Evolutionary conservation across 2,888 invertebrate genomes (phyloP).

Genomic region (Drosophila aldrichi): DNA sequence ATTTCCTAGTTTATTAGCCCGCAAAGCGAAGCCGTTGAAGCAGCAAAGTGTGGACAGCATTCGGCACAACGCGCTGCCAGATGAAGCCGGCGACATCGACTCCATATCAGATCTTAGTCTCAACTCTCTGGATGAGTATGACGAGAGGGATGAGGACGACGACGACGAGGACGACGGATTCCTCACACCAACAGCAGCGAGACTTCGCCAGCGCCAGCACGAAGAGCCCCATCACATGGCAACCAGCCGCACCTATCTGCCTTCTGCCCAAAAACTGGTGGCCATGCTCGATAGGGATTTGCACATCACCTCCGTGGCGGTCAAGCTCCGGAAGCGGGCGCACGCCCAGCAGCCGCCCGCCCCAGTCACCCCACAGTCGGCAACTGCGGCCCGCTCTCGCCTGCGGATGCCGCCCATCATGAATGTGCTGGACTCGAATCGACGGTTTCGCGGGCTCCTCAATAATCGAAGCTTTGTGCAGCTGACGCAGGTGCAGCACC

Average conservation of each 20-base stretch:
- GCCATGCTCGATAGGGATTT: constrained; percentile 71
- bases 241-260: constrained; percentile 36
- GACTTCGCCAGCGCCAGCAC: constrained; percentile 26
- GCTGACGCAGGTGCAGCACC: constrained; percentile 79
- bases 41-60: constrained; percentile 64
- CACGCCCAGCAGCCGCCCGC: constrained; percentile 37
- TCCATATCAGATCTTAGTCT: constrained; percentile 81
- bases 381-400: constrained; percentile 55
- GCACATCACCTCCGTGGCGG: constrained; percentile 75
- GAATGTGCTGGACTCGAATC: constrained; percentile 81
- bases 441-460: constrained; percentile 76
- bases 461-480: constrained; percentile 83
- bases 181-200: constrained; percentile 64
- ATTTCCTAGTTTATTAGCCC: constrained; percentile 79
- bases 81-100: constrained; percentile 64
- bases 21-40: constrained; percentile 46
- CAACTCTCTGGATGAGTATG: constrained; percentile 74
- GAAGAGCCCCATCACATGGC: constrained; percentile 20
- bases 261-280: constrained; percentile 51
- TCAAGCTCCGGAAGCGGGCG: constrained; percentile 69
- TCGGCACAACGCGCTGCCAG: constrained; percentile 17
- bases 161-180: constrained; percentile 66
- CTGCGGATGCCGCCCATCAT: constrained; percentile 84
- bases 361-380: constrained; percentile 63
- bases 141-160: constrained; percentile 62